Evolutionary conservation across 37 sponge, comb jelly and placozoan species (phyloP).

Genomic region (Oscarella lobularis): DNA sequence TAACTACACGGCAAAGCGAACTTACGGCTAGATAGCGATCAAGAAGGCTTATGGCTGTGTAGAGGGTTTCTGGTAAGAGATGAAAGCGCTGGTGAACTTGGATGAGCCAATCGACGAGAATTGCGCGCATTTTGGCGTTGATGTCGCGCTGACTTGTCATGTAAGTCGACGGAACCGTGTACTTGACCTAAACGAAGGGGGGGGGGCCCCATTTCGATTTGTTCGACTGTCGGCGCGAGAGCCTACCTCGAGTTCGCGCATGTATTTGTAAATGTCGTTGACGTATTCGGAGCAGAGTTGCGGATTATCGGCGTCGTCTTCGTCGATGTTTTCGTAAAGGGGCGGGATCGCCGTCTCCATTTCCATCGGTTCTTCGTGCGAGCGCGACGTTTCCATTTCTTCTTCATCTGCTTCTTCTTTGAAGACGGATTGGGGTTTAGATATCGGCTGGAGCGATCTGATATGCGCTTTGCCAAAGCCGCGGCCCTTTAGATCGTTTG

Average conservation of each 20-base stretch:
- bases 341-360: too few relatives aligned
- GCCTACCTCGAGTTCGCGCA: conserved; percentile 66
- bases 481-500: too few relatives aligned
- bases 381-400: too few relatives aligned
- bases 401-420: too few relatives aligned
- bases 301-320: conserved; percentile 73
- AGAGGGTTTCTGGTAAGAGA: conserved; percentile 83
- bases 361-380: too few relatives aligned
- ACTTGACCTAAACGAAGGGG: conserved; percentile 29
- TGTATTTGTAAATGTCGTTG: conserved; percentile 84
- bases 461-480: too few relatives aligned
- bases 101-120: conserved; percentile 90
- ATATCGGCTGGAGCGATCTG: too few relatives aligned
- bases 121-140: conserved; percentile 74
- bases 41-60: conserved; percentile 73
- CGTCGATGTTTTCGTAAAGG: conserved; percentile 84
- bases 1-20: neutral
- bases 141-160: conserved; percentile 58
- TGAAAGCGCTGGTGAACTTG: conserved; percentile 84
- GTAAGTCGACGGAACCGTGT: conserved; percentile 53
- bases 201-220: too few relatives aligned
- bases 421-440: too few relatives aligned
- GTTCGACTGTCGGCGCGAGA: neutral
- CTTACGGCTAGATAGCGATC: conserved; percentile 84
- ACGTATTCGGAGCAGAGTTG: conserved; percentile 91